Conservation (phyloP, 1,140 invertebrate genomes). For the Pararge aegeria region DNA sequence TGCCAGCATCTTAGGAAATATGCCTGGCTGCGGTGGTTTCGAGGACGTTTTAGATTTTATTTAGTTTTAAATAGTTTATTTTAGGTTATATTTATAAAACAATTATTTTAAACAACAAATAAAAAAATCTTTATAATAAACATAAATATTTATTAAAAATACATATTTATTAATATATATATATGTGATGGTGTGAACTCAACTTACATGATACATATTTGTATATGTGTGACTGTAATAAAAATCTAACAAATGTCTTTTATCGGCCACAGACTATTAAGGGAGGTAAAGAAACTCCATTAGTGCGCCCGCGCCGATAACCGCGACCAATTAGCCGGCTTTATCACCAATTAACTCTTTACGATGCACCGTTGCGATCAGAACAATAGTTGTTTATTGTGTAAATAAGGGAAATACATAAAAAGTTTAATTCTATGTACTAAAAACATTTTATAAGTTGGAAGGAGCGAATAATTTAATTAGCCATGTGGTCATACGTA, state of each 20-base stretch:
- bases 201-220: not conserved
- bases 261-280: constrained; percentile 50
- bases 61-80: too few species aligned
- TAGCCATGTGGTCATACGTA: too few species aligned
- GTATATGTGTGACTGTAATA: not conserved
- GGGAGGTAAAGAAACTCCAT: constrained; percentile 50
- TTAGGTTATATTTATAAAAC: too few species aligned
- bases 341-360: constrained; percentile 74
- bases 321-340: constrained; percentile 62
- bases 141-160: too few species aligned
- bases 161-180: too few species aligned
- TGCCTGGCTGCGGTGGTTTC: too few species aligned
- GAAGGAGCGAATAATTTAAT: too few species aligned
- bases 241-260: constrained; percentile 2
- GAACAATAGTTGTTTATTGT: constrained; percentile 21
- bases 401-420: constrained; percentile 2
- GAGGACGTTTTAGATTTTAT: too few species aligned
- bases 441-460: constrained; percentile 1
- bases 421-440: not conserved
- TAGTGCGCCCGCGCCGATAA: constrained; percentile 54
- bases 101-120: too few species aligned
- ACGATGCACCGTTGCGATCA: constrained; percentile 45
- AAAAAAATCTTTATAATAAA: too few species aligned
- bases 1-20: too few species aligned
- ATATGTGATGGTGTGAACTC: too few species aligned